Evolutionary conservation across 2,797 vertebrate genomes (phyloP), one percentile per base, ranked within the genome.

Genomic region (Synanceia verrucosa): DNA sequence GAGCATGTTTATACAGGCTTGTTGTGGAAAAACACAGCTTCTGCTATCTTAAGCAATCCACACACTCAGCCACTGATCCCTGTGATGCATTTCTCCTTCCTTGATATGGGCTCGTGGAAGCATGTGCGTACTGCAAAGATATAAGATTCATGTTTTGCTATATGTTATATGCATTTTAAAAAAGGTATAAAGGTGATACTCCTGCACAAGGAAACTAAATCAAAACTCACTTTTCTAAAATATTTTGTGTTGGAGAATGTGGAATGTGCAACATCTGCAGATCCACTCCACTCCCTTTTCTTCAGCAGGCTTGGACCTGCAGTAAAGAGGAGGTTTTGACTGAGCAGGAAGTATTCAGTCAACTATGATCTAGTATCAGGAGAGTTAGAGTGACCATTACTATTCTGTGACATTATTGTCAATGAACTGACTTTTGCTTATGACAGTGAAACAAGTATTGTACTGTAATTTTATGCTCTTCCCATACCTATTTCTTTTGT

Each of bases 1-100:
- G 47, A 70, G 43, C 82, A 55, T 74, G 88, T 86, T 41, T 64
- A 24, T 72, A 62, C 88, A 78, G 36, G 85, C 33, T 14, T 47
- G 21, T 46, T 43, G 6, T 37, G 41, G 76, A 82, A 84, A 86
- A 85, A 64, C 24, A 65, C 69, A 65, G 33, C 16, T 26, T 43
- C 14, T 13, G n/a, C 29, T 34, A 19, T 37, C 48, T 79, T 44
- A 36, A 81, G 65, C 70, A 68, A 81, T 39, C 33, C 6, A 37
- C 10, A 26, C 4, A 44, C 29, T 50, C 16, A 37, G 18, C 28
- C 21, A 2, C 34, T 44, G 41, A 51, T 51, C 24, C 21, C 5
- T 14, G 21, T 60, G 1, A 58, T 59, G 19, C 34, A 10, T 9
- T 19, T 66, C 9, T 46, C 5, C 19, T 60, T 61, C 18, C 12